Evolutionary conservation across 1,140 invertebrate species (phyloP), one percentile per base, ranked within the genome.

Genomic region (Drosophila carrolli): DNA sequence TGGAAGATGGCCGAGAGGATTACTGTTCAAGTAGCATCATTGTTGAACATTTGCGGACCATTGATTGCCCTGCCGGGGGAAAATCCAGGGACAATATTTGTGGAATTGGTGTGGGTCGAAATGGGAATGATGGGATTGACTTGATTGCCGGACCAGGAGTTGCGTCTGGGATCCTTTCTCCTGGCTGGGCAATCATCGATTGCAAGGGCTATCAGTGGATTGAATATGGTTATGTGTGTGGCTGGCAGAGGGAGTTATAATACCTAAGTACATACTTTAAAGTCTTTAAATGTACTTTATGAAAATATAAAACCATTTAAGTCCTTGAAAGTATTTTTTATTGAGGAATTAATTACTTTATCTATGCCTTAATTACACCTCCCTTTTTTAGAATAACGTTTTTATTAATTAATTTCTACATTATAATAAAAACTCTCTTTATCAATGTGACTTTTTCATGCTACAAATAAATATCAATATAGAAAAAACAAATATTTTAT

Each of bases 11-110:
- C 35, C 43, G 38, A 54, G 53, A 56, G 71, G 81, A 84, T 84
- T 79, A 75, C 72, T 53, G 67, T 41, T 43, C 40, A 66, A 72
- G 60, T 63, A 59, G 32, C 46, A 65, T 32, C 35, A 53, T 68
- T 68, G 73, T 59, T 55, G 53, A 44, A 48, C 41, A 43, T 48
- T 48, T 27, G 41, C 41, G 47, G 58, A 51, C 75, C 65, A 62
- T 83, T 86, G 83, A 86, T 86, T 86, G 84, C 75, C 63, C 48
- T 47, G 56, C 58, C 66, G 58, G 37, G 23, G 37, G 48, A 58
- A 56, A 76, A 78, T 72, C 65, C 58, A 65, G 57, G 58, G 53
- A 65, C 70, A 86, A 88, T 86, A 76, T 86, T 86, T 79, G 75
- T 65, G 71, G 75, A 88, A 76, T 79, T 88, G 81, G 83, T 88